Conservation (phyloP, 1,140 invertebrate genomes). For the Magallana angulata region DNA sequence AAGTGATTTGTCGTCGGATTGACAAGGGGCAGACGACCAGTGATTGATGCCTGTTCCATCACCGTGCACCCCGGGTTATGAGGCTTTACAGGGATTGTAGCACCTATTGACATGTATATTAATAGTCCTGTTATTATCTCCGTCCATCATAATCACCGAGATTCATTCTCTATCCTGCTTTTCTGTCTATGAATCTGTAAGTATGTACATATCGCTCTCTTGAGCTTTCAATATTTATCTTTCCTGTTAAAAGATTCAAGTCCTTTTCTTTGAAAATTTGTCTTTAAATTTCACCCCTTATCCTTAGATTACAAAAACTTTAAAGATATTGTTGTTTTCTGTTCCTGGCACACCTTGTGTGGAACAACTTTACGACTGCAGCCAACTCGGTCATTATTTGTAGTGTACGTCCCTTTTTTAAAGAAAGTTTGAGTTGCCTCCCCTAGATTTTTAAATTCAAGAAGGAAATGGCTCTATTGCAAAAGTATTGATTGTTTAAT, state of each 20-base stretch:
- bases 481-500: slow-evolving; percentile 20
- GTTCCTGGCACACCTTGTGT: no score
- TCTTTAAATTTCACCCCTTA: no score
- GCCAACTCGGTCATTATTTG: background rate
- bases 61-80: slow-evolving; percentile 3
- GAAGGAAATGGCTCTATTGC: slow-evolving; percentile 7
- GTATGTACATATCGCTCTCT: background rate
- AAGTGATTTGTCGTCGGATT: background rate
- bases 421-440: background rate
- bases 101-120: slow-evolving; percentile 1
- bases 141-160: background rate
- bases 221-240: no score
- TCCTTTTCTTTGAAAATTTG: no score
- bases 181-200: background rate
- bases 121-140: background rate
- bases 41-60: background rate
- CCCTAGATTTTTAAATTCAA: slow-evolving; percentile 1
- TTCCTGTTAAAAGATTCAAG: no score
- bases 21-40: slow-evolving; percentile 15
- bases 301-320: no score
- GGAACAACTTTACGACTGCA: background rate
- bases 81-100: slow-evolving; percentile 1
- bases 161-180: background rate
- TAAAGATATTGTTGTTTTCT: no score
- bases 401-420: background rate